A percentile compares a stretch with the other conserved stretches of the same genome.
Evolutionary conservation across 2,113 vertebrate species (phyloP).

Genomic region (Labeo rohita): DNA sequence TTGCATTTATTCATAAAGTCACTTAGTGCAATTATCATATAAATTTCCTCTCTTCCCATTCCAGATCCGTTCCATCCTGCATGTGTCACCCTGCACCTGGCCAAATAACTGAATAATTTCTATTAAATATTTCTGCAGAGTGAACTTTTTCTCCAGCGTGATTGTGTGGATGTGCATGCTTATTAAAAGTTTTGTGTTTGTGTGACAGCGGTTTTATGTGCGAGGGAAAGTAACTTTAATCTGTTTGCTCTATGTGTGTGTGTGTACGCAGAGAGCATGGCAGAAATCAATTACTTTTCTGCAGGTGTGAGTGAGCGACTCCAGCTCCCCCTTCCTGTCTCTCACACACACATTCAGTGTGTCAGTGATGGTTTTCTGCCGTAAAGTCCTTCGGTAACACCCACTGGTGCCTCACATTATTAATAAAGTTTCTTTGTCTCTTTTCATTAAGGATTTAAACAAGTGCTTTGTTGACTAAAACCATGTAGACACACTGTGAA

Average conservation of each 20-base stretch:
- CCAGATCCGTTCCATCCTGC: slow-evolving; percentile 30
- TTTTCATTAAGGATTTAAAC: slow-evolving; percentile 28
- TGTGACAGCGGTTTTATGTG: slow-evolving; percentile 47
- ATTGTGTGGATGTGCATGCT: slow-evolving; percentile 27
- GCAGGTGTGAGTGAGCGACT: slow-evolving; percentile 59
- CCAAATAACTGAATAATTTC: slow-evolving; percentile 48
- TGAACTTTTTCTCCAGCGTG: neutral
- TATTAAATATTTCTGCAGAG: slow-evolving; percentile 54
- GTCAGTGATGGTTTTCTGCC: neutral
- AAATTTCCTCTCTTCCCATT: slow-evolving; percentile 53
- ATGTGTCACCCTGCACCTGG: slow-evolving; percentile 28
- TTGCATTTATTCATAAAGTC: slow-evolving; percentile 62
- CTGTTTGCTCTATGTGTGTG: slow-evolving; percentile 10
- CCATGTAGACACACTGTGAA: slow-evolving; percentile 9
- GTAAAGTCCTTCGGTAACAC: neutral
- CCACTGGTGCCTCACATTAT: neutral
- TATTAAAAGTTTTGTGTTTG: slow-evolving; percentile 53
- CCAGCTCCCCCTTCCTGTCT: slow-evolving; percentile 27
- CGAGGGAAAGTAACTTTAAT: slow-evolving; percentile 31
- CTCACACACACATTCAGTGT: slow-evolving; percentile 29
- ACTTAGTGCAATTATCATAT: slow-evolving; percentile 61
- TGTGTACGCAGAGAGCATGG: slow-evolving; percentile 24
- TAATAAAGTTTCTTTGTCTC: slow-evolving; percentile 25
- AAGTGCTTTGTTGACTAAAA: slow-evolving; percentile 16
- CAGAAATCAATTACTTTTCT: slow-evolving; percentile 62